Conservation (phyloP, 2,113 vertebrate genomes). For the Dicentrarchus labrax region DNA sequence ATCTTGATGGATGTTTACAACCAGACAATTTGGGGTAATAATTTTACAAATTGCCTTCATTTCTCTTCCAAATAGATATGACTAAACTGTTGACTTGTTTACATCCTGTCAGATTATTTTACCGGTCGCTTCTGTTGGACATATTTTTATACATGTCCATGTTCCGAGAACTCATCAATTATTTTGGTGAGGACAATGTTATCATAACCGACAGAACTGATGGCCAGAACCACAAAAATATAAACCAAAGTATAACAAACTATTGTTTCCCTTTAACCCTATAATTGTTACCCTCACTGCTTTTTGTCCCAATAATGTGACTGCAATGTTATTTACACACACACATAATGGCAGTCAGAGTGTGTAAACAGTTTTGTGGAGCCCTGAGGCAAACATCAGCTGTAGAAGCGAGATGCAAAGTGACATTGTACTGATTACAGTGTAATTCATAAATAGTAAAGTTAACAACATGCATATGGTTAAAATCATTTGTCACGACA, state of each 20-base stretch:
- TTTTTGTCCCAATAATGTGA: background rate
- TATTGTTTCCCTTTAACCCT: background rate
- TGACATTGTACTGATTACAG: constrained; percentile 25
- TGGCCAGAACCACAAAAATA: background rate
- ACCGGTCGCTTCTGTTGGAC: background rate
- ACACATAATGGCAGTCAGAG: background rate
- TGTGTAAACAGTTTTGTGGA: constrained; percentile 1
- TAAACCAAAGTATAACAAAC: background rate
- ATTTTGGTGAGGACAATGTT: background rate
- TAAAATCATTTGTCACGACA: background rate
- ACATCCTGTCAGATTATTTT: background rate
- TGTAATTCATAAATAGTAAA: constrained; percentile 21
- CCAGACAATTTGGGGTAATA: background rate
- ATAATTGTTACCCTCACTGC: background rate
- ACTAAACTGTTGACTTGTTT: background rate
- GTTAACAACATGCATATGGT: constrained; percentile 1
- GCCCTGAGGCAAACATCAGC: constrained; percentile 14
- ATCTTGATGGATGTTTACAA: background rate
- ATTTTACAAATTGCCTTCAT: background rate
- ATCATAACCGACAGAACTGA: background rate
- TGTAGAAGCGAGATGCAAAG: constrained; percentile 3
- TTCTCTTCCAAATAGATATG: background rate
- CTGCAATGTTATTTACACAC: background rate
- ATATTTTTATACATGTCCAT: background rate
- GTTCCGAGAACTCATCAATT: background rate